Evolutionary conservation across 2,797 vertebrate genomes (phyloP).

Genomic region (Buceros bicornis): DNA sequence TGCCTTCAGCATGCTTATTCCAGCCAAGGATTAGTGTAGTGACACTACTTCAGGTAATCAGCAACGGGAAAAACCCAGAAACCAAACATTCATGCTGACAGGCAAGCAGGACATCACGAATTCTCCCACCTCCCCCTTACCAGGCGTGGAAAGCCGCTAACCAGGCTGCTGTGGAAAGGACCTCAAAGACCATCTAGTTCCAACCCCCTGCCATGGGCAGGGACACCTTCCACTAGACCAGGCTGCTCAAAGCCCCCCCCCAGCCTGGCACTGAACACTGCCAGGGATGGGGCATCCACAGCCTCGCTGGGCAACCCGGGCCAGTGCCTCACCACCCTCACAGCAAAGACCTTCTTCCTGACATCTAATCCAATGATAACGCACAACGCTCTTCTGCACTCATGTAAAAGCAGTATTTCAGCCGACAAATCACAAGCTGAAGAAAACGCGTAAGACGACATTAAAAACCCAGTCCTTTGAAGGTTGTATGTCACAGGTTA

Average conservation of each 20-base stretch:
- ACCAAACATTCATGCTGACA: not conserved
- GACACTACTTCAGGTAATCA: not conserved
- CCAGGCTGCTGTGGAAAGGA: not conserved
- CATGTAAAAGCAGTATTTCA: not conserved
- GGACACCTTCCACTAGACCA: too few species aligned
- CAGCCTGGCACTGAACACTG: too few species aligned
- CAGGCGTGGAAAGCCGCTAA: not conserved
- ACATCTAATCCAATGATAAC: not conserved
- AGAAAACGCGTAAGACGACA: not conserved
- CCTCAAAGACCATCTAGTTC: too few species aligned
- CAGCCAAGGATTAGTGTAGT: not conserved
- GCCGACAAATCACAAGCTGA: not conserved
- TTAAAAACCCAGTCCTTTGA: not conserved
- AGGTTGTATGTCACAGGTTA: not conserved
- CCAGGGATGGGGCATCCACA: too few species aligned
- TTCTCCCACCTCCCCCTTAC: not conserved
- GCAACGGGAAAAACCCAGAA: not conserved
- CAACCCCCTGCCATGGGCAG: too few species aligned
- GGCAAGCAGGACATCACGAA: not conserved
- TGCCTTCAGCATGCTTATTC: not conserved
- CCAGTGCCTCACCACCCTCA: too few species aligned
- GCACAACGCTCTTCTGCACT: not conserved
- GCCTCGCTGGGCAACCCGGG: too few species aligned
- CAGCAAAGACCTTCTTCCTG: too few species aligned
- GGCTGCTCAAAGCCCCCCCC: too few species aligned